A percentile compares a stretch with the other conserved stretches of the same genome.
Conservation (phyloP, 2,888 invertebrate genomes). For the Cantharis nigra region DNA sequence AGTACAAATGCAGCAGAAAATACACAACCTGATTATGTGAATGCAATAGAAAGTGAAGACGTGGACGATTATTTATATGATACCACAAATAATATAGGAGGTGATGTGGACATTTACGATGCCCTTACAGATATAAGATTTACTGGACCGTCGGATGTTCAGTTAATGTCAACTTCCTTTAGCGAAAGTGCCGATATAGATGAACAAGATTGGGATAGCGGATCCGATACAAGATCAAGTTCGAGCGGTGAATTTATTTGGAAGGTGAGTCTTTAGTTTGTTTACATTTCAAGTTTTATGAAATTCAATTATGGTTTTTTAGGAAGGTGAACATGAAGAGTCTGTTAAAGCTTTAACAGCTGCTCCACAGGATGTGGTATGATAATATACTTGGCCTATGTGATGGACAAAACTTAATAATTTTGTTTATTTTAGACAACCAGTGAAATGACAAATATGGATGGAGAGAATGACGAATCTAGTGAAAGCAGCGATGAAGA, state of each 20-base stretch:
- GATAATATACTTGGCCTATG: neutral
- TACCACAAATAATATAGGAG: constrained; percentile 12
- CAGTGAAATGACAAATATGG: constrained; percentile 36
- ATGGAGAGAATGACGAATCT: constrained; percentile 43
- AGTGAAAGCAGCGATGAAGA: constrained; percentile 56
- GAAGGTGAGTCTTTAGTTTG: constrained; percentile 62
- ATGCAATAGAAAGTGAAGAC: constrained; percentile 3
- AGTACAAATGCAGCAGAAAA: constrained; percentile 11
- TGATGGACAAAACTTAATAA: neutral
- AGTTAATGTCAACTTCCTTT: constrained; percentile 56
- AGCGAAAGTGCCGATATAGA: constrained; percentile 59
- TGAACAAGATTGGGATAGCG: constrained; percentile 73
- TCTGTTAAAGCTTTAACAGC: constrained; percentile 55
- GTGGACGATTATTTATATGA: constrained; percentile 23
- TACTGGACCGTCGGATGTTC: constrained; percentile 51
- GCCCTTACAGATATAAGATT: constrained; percentile 54
- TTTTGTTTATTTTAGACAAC: constrained; percentile 6
- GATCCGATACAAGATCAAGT: constrained; percentile 70
- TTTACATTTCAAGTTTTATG: neutral
- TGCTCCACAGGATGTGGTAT: constrained; percentile 49
- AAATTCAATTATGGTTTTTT: constrained; percentile 34
- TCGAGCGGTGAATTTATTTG: constrained; percentile 81
- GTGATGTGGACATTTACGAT: constrained; percentile 41
- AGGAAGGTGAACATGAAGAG: constrained; percentile 57
- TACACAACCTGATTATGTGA: constrained; percentile 14